These are phyloP conservation scores for Rattus rattus DNA, from an alignment of 2,113 vertebrate genomes.

Conservation along the genomic window DNA sequence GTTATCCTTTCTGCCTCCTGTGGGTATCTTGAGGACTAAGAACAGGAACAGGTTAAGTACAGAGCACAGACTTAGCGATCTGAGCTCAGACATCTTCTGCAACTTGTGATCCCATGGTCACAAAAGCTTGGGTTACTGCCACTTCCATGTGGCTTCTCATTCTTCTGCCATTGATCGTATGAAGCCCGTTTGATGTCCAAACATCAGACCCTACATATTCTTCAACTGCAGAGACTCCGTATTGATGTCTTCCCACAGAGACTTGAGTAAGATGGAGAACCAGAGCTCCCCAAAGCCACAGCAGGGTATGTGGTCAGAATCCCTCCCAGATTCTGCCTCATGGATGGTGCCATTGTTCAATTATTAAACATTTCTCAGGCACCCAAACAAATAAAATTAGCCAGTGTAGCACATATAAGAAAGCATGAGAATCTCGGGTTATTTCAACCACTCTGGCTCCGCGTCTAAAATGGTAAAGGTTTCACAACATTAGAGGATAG, in stretches of 20 bases:
- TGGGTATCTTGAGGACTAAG: neutral
- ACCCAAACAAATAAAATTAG: constrained; percentile 13
- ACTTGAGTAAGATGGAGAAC: neutral
- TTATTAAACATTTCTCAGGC: neutral
- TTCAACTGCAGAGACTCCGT: neutral
- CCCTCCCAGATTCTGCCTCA: neutral
- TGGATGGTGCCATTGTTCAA: neutral
- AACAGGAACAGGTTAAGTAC: neutral
- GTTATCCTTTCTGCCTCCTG: neutral
- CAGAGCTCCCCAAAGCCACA: neutral
- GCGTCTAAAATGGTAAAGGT: constrained; percentile 31
- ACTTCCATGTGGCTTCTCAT: neutral
- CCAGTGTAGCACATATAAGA: neutral
- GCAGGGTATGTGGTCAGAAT: neutral
- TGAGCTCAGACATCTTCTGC: neutral
- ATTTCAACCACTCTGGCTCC: neutral
- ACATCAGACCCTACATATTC: neutral
- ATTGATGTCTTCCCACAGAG: neutral
- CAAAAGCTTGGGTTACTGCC: neutral
- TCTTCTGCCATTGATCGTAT: neutral
- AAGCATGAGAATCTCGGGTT: constrained; percentile 23
- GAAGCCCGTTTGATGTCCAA: neutral
- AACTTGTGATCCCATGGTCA: neutral
- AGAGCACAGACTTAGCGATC: neutral
- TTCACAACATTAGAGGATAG: constrained; percentile 38